Base-by-base conservation (phyloP, 2,797 vertebrate species). In the Syngnathus acus region DNA sequence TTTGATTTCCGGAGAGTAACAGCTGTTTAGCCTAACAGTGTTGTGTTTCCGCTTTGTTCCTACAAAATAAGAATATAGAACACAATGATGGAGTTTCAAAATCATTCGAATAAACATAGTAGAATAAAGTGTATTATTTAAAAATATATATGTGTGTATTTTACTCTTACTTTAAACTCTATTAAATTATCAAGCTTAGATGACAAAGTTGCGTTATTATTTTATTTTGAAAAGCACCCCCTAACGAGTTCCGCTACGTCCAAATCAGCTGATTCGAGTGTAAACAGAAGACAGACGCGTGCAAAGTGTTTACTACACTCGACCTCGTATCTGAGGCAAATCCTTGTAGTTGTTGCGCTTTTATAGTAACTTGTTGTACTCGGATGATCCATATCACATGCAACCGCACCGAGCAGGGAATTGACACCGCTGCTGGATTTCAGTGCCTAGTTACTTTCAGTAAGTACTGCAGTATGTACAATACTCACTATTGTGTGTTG, bases 251-350 rank as follows among this genome's bases (percentile, higher is more conserved):
- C 86, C 79, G 80, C 14, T 65, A 1, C 8, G 51, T 2, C 8
- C 0, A 1, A 69, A 82, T 87, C 87, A 88, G 86, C 87, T 87
- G 88, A 86, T 78, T 51, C 23, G 1, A 32, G 60, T 79, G 83
- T 86, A 85, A 86, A 88, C 83, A 87, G 65, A 76, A 32, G 23
- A 55, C 55, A 67, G 45, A 43, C 1, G 61, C 54, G 68, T 63
- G 70, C 17, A 5, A 47, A 17, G 45, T 47, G 45, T 17, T 17
- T 47, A 47, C 45, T 16, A 47, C 45, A 16, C 45, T 47, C 5
- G 16, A 32, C n/a, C 5, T 51, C 17, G 48, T 51, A 2, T 7
- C 50, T 9, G 50, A 21, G 19, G n/a, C n/a, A 9, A n/a, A 21
- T 3, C 8, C 8, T 51, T 51, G n/a, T 7, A n/a, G 5, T 51